Base-by-base conservation (phyloP, 2,888 invertebrate species). In the Penaeus monodon region DNA sequence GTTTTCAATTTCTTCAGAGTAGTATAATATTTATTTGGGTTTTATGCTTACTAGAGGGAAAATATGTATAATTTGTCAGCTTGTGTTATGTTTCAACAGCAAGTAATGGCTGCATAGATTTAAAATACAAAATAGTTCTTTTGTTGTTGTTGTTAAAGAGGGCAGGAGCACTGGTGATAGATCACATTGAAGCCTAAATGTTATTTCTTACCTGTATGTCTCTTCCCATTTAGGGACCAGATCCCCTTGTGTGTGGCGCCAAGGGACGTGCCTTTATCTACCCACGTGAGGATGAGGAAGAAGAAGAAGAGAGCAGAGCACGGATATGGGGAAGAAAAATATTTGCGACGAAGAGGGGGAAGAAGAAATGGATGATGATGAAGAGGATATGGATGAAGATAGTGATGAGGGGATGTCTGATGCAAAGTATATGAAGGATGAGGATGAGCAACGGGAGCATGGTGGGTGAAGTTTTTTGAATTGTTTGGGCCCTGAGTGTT, bases 401-500 rank as follows among this genome's bases (percentile, higher is more conserved):
- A 86, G 80, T 44, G 85, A 80, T 33, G 81, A 86, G 27, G 85
- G 38, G 0, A 65, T 73, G 63, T 8, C 22, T 2, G 81, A 81
- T 22, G 66, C 65, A 22, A 29, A 33, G 24, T 73, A 70, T 33
- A 85, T 85, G 73, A 83, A 79, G 27, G 86, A 86, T 27, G 86
- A 86, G 63, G 81, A 82, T 70, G 82, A 82, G 24, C 64, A 70
- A 7, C 49, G 82, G n/a, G 78, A 82, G 38, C n/a, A 79, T 29
- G 86, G 79, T 78, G 57, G 14, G 49, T 49, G 49, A 49, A 49
- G 14, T n/a, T 49, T 49, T 49, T 0, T 49, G 10, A 49, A 49
- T 49, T 49, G 1, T 49, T 49, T 49, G n/a, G 8, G 12, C 0
- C 14, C 12, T 49, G 14, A 14, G 49, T 49, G 12, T 49, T 49